Conservation (phyloP, 2,113 vertebrate genomes). For the Paracyprichromis sp. region DNA sequence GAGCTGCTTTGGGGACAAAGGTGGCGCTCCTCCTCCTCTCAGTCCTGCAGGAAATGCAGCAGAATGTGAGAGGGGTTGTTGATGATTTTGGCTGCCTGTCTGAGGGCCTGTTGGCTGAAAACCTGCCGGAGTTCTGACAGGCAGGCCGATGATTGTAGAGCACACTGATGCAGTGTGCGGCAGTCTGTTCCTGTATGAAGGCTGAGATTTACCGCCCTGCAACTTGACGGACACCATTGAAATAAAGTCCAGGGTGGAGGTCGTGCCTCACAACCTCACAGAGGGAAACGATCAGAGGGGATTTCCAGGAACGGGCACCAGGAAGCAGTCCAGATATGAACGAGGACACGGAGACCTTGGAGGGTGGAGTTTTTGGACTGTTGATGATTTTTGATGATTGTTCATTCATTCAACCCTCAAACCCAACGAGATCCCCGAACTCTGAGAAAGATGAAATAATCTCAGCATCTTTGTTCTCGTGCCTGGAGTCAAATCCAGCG, state of each 20-base stretch:
- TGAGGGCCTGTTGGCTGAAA: not conserved
- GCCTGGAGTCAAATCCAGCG: not conserved
- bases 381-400: not conserved
- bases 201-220: not conserved
- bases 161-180: accelerated
- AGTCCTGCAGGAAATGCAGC: not conserved
- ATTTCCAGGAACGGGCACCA: not conserved
- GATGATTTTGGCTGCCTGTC: not conserved
- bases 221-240: not conserved
- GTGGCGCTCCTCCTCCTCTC: not conserved
- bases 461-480: not conserved
- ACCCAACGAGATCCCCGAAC: not conserved
- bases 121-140: not conserved
- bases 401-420: not conserved
- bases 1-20: not conserved
- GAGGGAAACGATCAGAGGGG: accelerated
- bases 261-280: not conserved
- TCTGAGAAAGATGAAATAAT: not conserved
- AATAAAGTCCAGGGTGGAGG: not conserved
- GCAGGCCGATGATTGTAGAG: not conserved
- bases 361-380: not conserved
- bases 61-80: accelerated
- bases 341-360: not conserved
- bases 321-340: not conserved
- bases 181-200: not conserved